Percentiles rank a stretch among this genome's conserved stretches.
Conservation (phyloP, 2,113 vertebrate species). For the Corythornis madagascariensis region DNA sequence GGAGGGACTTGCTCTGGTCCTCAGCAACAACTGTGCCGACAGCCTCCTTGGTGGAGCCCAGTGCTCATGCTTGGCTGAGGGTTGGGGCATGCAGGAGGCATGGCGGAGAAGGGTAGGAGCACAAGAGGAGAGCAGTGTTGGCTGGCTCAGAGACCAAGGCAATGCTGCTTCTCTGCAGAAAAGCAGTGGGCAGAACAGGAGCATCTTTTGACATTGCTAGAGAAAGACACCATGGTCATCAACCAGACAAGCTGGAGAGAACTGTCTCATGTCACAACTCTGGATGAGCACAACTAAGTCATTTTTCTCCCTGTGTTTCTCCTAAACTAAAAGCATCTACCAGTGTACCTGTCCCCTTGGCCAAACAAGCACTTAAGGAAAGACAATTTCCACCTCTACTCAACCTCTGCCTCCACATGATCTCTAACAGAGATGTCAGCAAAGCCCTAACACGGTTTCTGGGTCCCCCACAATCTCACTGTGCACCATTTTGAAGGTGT, state of each 20-base stretch:
- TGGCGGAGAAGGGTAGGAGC: neutral
- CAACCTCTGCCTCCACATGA: neutral
- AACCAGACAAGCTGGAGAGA: neutral
- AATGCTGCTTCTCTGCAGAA: neutral
- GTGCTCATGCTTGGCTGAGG: neutral
- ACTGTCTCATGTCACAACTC: no score
- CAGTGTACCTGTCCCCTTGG: neutral
- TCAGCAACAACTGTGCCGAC: neutral
- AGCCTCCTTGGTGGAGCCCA: no score
- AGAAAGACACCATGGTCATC: neutral
- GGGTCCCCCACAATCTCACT: conserved; percentile 92
- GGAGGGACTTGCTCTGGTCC: neutral
- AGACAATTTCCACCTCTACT: neutral
- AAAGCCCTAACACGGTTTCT: conserved; percentile 83
- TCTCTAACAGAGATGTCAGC: conserved; percentile 68
- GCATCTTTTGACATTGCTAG: neutral
- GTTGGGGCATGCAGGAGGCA: rapidly evolving
- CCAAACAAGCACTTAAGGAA: neutral
- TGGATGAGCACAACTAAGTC: neutral
- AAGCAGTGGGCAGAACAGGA: neutral
- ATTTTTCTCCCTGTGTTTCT: neutral
- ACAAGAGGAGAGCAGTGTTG: neutral
- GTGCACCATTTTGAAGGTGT: conserved; percentile 96
- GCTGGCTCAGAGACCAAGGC: neutral
- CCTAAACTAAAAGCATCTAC: conserved; percentile 5